These are phyloP conservation scores for Limnephilus auricula DNA, from an alignment of 2,888 invertebrate species.

Conservation along the genomic window DNA sequence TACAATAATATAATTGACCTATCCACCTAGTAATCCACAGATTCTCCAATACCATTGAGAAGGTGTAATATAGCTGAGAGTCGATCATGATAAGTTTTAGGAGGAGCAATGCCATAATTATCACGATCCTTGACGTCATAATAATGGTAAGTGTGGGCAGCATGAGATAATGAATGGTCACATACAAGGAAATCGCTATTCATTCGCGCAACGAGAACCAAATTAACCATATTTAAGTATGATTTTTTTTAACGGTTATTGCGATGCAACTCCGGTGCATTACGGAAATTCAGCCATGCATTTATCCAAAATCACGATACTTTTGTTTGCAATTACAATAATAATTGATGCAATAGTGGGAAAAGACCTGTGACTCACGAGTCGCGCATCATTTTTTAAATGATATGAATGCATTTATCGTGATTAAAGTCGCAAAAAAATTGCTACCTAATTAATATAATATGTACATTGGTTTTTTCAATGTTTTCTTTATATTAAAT, in stretches of 20 bases:
- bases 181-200: constrained; percentile 45
- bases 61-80: not conserved
- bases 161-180: constrained; percentile 41
- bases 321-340: not conserved
- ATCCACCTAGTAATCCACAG: not conserved
- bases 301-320: constrained; percentile 28
- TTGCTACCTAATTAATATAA: not conserved
- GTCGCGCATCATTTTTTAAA: not conserved
- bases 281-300: constrained; percentile 19
- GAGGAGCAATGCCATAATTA: constrained; percentile 63
- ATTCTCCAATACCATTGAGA: not conserved
- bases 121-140: constrained; percentile 65
- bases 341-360: not conserved
- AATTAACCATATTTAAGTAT: constrained; percentile 32
- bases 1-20: not conserved
- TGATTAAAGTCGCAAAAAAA: not conserved
- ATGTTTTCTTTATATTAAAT: not conserved
- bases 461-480: not conserved
- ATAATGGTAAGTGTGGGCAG: constrained; percentile 51
- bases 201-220: constrained; percentile 5
- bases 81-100: constrained; percentile 42
- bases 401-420: not conserved
- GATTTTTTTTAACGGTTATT: not conserved
- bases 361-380: not conserved
- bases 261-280: constrained; percentile 25